Conservation (phyloP, 2,113 vertebrate genomes). For the Turdus rufiventris region DNA sequence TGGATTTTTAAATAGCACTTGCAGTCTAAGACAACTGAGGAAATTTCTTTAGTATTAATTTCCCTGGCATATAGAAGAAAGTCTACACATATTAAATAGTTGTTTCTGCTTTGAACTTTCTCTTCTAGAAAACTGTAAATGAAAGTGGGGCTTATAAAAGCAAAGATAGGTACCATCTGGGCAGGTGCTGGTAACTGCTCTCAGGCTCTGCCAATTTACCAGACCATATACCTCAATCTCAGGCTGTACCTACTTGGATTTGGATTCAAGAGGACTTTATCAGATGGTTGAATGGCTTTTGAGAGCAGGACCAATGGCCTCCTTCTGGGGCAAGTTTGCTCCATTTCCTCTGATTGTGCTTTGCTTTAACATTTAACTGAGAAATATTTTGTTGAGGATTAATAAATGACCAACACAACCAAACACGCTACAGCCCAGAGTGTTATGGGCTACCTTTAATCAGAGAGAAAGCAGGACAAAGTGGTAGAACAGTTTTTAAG, state of each 20-base stretch:
- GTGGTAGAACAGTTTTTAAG: background rate
- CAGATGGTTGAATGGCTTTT: background rate
- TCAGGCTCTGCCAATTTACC: constrained; percentile 48
- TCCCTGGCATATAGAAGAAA: constrained; percentile 33
- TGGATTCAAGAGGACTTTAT: constrained; percentile 12
- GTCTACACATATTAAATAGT: constrained; percentile 46
- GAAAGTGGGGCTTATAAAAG: constrained; percentile 58
- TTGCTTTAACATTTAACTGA: constrained; percentile 20
- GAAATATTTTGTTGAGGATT: background rate
- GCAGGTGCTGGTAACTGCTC: constrained; percentile 58
- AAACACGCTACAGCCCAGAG: background rate
- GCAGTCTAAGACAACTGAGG: background rate
- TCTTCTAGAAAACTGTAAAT: constrained; percentile 55
- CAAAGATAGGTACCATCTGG: constrained; percentile 53
- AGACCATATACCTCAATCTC: constrained; percentile 5
- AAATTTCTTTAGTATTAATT: constrained; percentile 57
- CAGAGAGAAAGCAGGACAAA: background rate
- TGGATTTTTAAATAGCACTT: constrained; percentile 2
- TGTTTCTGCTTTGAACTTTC: constrained; percentile 56
- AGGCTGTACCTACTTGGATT: background rate
- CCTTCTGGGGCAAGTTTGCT: background rate
- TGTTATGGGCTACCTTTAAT: background rate
- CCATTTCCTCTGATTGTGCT: background rate
- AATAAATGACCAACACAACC: constrained; percentile 10
- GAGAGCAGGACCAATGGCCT: background rate